Percentiles rank a stretch among this genome's conserved stretches.
Conservation (phyloP, 2,797 vertebrate species). For the Onychomys leucogaster region DNA sequence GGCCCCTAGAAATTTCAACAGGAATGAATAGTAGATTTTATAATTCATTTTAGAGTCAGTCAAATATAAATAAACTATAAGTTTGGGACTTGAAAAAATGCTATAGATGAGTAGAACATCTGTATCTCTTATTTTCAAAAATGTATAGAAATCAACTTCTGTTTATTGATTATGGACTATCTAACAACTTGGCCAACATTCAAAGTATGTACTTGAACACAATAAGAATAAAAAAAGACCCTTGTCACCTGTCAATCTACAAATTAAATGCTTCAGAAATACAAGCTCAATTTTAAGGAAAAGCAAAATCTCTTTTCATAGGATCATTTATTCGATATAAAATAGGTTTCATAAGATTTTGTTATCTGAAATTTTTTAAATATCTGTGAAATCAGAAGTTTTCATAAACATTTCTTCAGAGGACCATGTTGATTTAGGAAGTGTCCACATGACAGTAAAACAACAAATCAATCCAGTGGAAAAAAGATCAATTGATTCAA, state of each 20-base stretch:
- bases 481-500: slow-evolving; percentile 82
- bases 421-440: slow-evolving; percentile 73
- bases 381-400: slow-evolving; percentile 17
- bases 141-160: slow-evolving; percentile 60
- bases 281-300: slow-evolving; percentile 45
- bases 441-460: slow-evolving; percentile 72
- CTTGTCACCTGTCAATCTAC: slow-evolving; percentile 7
- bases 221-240: slow-evolving; percentile 37
- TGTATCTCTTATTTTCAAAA: slow-evolving; percentile 61
- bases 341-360: not conserved
- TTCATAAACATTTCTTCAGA: slow-evolving; percentile 42
- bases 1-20: slow-evolving; percentile 13
- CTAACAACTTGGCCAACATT: slow-evolving; percentile 70
- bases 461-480: slow-evolving; percentile 75
- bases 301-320: not conserved
- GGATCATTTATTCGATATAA: not conserved
- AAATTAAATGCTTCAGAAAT: slow-evolving; percentile 49
- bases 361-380: slow-evolving; percentile 17
- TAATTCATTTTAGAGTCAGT: not conserved
- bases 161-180: slow-evolving; percentile 59
- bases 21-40: not conserved
- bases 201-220: slow-evolving; percentile 73
- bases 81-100: not conserved
- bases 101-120: not conserved
- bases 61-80: not conserved